Evolutionary conservation across 2,113 vertebrate species (phyloP), one percentile per base, ranked within the genome.

Genomic region (Caranx melampygus): DNA sequence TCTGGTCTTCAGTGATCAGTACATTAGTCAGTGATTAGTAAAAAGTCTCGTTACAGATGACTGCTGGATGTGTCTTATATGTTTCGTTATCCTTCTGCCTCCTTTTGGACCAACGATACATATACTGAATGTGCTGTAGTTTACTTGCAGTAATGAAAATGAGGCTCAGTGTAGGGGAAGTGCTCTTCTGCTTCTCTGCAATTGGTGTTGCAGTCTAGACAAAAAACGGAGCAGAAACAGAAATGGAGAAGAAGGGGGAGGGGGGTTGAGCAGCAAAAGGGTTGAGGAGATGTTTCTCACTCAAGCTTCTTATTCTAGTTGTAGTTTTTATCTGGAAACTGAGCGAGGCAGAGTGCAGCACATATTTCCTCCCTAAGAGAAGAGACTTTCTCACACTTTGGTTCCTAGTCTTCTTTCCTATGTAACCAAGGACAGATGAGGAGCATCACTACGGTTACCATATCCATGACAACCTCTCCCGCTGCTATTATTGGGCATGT

Each of bases 391-490:
- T 74, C 62, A 61, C 70, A 84, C 67, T 79, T 91, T 82, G 58
- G 88, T 89, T 89, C 86, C 87, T 82, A 87, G 65, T 69, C 78
- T 37, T 58, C 80, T 66, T 67, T 72, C 54, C 54, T 83, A 73
- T 79, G 74, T 63, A 91, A 91, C 88, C 87, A 88, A 90, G 91
- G 87, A 91, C 84, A 90, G 88, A 89, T 84, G 86, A 90, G 87
- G 87, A 90, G 85, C 89, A 92, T 94, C 90, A 72, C 93, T 93
- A 92, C 89, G 90, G 93, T 89, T 93, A 93, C 92, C 88, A 92
- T 94, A 91, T 92, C 93, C 93, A 94, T 94, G 93, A 94, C 93
- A 94, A 94, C 93, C 89, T 90, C 83, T 83, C 82, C 83, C 42
- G 82, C 89, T 92, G 88, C 90, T 92, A 94, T 93, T 93, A 93